These are phyloP conservation scores for Hyles euphorbiae DNA, from an alignment of 1,140 invertebrate genomes.

Conservation along the genomic window DNA sequence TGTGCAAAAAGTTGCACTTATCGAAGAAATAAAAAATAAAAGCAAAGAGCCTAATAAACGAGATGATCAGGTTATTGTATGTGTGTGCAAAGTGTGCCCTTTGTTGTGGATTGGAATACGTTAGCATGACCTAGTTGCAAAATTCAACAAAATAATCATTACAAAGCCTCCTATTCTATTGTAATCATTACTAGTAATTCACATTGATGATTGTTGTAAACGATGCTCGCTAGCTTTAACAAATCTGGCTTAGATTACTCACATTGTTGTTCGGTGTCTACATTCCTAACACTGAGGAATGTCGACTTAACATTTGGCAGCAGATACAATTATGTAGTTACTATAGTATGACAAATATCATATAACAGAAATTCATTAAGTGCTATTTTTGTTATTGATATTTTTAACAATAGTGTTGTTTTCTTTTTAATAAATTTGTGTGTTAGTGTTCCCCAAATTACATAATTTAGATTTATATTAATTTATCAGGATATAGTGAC, in stretches of 20 bases:
- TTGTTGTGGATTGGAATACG: slow-evolving; percentile 38
- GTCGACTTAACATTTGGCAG: too few relatives aligned
- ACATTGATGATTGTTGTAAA: not conserved
- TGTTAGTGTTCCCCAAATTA: not conserved
- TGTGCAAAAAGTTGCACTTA: slow-evolving; percentile 61
- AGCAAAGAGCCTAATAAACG: slow-evolving; percentile 36
- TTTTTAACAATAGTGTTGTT: too few relatives aligned
- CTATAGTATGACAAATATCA: too few relatives aligned
- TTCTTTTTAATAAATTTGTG: too few relatives aligned
- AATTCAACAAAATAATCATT: slow-evolving; percentile 4
- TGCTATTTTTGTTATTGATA: too few relatives aligned
- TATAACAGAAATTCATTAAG: too few relatives aligned
- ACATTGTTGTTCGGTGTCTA: slow-evolving; percentile 16
- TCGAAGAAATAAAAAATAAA: slow-evolving; percentile 64
- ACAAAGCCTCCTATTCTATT: too few relatives aligned
- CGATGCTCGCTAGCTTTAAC: slow-evolving; percentile 17
- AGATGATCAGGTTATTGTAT: slow-evolving; percentile 56
- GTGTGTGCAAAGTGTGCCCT: slow-evolving; percentile 49
- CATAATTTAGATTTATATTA: not conserved
- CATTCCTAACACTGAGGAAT: not conserved
- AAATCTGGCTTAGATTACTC: slow-evolving; percentile 12
- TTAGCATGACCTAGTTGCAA: slow-evolving; percentile 39
- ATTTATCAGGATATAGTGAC: slow-evolving; percentile 55
- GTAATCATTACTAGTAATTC: too few relatives aligned
- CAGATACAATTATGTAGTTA: too few relatives aligned